phyloP scores from a whole-genome alignment of 1,140 invertebrate genomes.

The Medauroidea extradentata region DNA sequence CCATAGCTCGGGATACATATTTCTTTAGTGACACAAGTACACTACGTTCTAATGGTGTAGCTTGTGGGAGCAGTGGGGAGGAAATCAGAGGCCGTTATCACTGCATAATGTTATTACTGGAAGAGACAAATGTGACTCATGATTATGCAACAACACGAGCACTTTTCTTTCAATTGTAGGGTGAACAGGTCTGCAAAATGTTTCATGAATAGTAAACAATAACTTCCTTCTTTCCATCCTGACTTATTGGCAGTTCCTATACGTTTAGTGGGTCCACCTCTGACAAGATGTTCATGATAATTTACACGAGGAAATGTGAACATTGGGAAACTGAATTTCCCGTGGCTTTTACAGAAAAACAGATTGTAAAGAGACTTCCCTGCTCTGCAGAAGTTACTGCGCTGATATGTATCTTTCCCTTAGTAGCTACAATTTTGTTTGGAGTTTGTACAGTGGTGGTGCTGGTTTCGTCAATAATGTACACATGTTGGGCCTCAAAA shows the following conservation, averaged over 20 bases:
- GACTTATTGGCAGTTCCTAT: slow-evolving; percentile 28
- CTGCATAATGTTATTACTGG: slow-evolving; percentile 17
- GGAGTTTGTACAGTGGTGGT: slow-evolving; percentile 37
- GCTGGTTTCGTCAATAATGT: slow-evolving; percentile 42
- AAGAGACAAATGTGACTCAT: background rate
- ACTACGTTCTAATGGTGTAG: slow-evolving; percentile 46
- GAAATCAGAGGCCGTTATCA: slow-evolving; percentile 40
- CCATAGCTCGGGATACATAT: slow-evolving; percentile 45
- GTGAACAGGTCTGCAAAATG: slow-evolving; percentile 14
- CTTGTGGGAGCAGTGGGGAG: slow-evolving; percentile 45
- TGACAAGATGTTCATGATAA: slow-evolving; percentile 20
- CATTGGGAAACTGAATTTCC: slow-evolving; percentile 24
- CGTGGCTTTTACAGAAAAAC: slow-evolving; percentile 22
- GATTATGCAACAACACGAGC: background rate
- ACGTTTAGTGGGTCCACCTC: slow-evolving; percentile 23
- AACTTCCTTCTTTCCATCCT: slow-evolving; percentile 30
- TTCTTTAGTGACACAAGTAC: slow-evolving; percentile 44
- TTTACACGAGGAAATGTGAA: slow-evolving; percentile 34
- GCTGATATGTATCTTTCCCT: slow-evolving; percentile 38
- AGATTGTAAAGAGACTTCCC: background rate
- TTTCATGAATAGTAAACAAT: slow-evolving; percentile 29
- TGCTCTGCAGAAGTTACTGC: slow-evolving; percentile 34
- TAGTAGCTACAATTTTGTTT: slow-evolving; percentile 33
- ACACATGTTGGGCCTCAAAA: slow-evolving; percentile 27
- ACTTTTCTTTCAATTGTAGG: background rate